Base-by-base conservation (phyloP, 2,797 vertebrate genomes). In the Chlorospingus semifuscus region DNA sequence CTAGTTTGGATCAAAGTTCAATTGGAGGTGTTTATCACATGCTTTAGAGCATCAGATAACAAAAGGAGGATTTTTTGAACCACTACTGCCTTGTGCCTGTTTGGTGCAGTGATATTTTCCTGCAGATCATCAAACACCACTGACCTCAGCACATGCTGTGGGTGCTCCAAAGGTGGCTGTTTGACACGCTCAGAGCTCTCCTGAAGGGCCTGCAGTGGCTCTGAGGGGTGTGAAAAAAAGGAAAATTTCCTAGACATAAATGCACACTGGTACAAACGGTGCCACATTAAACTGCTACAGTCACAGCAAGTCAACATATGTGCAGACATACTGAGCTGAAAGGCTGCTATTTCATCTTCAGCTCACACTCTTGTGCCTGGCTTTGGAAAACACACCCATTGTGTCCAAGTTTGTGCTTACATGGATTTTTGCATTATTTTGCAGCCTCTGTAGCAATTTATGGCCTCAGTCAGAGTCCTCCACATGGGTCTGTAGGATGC, bases 301-400 rank as follows among this genome's bases (percentile, higher is more conserved):
- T 63, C 80, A 37, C 55, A 87, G 77, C 10, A 4, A 92, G 80
- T 56, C 93, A 82, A 91, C 90, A 82, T 79, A 83, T 83, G 91
- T 0, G 8, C 84, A 80, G 68, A 26, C 87, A 77, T 77, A 49
- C 71, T 78, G 77, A 92, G 91, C 63, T 78, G 93, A 88, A 86
- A 82, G 74, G 80, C 88, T 93, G 92, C 64, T 84, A 76, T 34
- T 90, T 59, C 81, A 63, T 93, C 77, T 79, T 66, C 23, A 82
- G 74, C 90, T 92, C 70, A 26, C 30, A 27, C 41, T 60, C n/a
- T 16, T 36, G 42, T 79, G 93, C 65, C 59, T 82, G 77, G 59
- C 69, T 91, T 91, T 92, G 61, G 29, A 61, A 93, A 91, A 84
- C 59, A 66, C 18, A 13, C 32, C 26, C 44, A 6, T 49, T 39